Evolutionary conservation across 2,113 vertebrate species (phyloP), one percentile per base, ranked within the genome.

Genomic region (Tachycineta bicolor): DNA sequence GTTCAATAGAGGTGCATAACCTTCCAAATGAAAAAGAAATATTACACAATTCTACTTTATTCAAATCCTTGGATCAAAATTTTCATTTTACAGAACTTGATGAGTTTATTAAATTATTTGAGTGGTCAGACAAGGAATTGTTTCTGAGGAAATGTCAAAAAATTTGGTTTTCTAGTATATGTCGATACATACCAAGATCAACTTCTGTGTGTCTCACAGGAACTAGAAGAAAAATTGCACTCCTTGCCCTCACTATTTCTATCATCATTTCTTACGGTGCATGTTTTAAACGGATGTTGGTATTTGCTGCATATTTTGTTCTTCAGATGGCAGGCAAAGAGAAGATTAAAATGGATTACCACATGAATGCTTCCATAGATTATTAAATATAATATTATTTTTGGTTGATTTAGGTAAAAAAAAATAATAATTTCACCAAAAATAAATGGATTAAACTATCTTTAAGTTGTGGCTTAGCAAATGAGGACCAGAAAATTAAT

Each of bases 271-370:
- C 67, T 91, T 56, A 78, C 14, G 9, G 25, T 75, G 23, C 29
- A 49, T 43, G 9, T 68, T 94, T 74, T 87, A 90, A 93, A 84
- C 34, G 14, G 41, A 88, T 69, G 11, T 81, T 77, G 15, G 6
- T 78, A 81, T 94, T 96, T 81, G 33, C 56, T 92, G 25, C 4
- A 20, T n/a, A 81, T 84, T 83, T 50, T 64, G 20, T 58, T 76
- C 69, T 93, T 95, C 52, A 58, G 37, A 71, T 0, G 0, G 31
- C 28, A 92, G 53, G n/a, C 39, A 76, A 76, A 88, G 76, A 81
- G 49, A 70, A 82, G 94, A 97, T 96, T 96, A 93, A 89, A 96
- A 73, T 43, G 96, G 93, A 95, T 89, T 93, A 88, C 53, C 21
- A 53, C 56, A 80, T 68, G 43, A 94, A 34, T 78, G 19, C 62